These are phyloP conservation scores for Saturnia pavonia DNA, from an alignment of 2,888 invertebrate genomes.

Conservation along the genomic window DNA sequence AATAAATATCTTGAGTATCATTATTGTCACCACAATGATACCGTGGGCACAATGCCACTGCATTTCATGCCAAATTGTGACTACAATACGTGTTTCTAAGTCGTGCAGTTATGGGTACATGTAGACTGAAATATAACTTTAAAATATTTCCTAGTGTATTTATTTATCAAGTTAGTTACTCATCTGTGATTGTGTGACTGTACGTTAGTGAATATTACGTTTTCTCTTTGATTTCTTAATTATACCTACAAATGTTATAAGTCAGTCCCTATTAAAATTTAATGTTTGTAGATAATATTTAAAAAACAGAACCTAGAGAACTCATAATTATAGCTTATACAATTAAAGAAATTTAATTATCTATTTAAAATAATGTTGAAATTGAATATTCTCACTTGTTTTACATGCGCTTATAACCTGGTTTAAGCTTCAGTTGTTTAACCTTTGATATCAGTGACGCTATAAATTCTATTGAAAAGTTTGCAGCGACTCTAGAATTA, in stretches of 20 bases:
- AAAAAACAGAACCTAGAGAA: not conserved
- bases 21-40: constrained; percentile 4
- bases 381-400: not conserved
- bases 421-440: not conserved
- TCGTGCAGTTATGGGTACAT: not conserved
- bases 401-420: not conserved
- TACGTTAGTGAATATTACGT: too few relatives aligned
- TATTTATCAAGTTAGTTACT: too few relatives aligned
- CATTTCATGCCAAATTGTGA: constrained; percentile 11
- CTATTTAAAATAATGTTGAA: not conserved
- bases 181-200: too few relatives aligned
- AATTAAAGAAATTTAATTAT: not conserved
- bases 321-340: not conserved
- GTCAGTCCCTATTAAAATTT: not conserved
- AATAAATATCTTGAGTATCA: constrained; percentile 6
- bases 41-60: constrained; percentile 19
- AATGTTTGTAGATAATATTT: not conserved
- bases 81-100: constrained; percentile 2
- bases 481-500: constrained; percentile 50
- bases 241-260: not conserved
- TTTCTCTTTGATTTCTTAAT: too few relatives aligned
- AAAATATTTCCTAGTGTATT: not conserved
- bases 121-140: not conserved
- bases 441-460: not conserved
- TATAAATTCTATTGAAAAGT: constrained; percentile 42